Base-by-base conservation (phyloP, 2,888 invertebrate species). In the Brenthis daphne region DNA sequence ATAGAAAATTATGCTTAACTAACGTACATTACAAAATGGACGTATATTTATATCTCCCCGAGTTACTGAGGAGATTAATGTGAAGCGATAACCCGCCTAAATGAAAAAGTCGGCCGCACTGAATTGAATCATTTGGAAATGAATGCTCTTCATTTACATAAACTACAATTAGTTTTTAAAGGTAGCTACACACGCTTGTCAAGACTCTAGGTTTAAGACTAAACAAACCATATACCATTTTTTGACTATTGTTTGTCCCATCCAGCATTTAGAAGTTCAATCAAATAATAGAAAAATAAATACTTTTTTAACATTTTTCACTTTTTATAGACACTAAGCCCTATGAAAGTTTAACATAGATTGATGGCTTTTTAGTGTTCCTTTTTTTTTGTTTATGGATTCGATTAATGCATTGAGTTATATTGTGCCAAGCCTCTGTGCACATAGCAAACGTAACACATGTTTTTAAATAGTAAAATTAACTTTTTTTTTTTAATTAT, bases 101-200 rank as follows among this genome's bases (percentile, higher is more conserved):
- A 89, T 88, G 85, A 87, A 89, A 88, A 86, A 82, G 79, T 79
- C 77, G 74, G 77, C 76, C 78, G 76, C 79, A 76, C 76, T 76
- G 87, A 87, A 90, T 91, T 89, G 89, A 90, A 88, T 86, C 84
- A 88, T 89, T 89, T 85, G 84, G 83, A 81, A 85, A 85, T 83
- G 80, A 85, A 86, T 82, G 81, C 75, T 80, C 43, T 84, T 85
- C 82, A 89, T 91, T 90, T 88, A 84, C 88, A 90, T 90, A 85
- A 81, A 79, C 79, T 82, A 79, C 87, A 89, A 90, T 89, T 89
- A 89, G 82, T 83, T 81, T 77, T 80, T 86, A 84, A 86, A 86
- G 87, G 83, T 82, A 81, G 76, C 75, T 74, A 74, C 74, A 67
- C 50, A 57, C 69, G 60, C 29, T 37, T 48, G 43, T 20, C 43